These are phyloP conservation scores for Apostichopus japonicus DNA, from an alignment of 35 echinoderm and acorn worm species.

Conservation along the genomic window DNA sequence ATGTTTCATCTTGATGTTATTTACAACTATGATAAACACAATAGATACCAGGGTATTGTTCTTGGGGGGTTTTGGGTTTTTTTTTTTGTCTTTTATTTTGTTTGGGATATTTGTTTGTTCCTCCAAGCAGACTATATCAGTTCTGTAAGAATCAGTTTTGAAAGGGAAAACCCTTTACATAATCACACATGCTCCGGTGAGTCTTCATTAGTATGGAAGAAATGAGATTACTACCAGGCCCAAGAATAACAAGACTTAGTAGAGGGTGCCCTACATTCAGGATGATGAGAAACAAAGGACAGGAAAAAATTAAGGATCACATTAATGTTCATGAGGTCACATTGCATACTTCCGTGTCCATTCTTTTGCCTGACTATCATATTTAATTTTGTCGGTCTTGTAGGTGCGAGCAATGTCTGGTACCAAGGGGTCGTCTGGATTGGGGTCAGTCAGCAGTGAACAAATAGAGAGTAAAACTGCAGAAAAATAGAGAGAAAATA, in stretches of 20 bases:
- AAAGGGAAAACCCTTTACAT: conserved; percentile 7
- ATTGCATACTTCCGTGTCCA: conserved; percentile 93
- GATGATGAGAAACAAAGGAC: conserved; percentile 56
- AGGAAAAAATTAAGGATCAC: conserved; percentile 52
- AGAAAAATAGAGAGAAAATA: conserved; percentile 33
- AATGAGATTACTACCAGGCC: conserved; percentile 29
- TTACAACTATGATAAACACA: conserved; percentile 45
- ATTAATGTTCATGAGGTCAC: conserved; percentile 39
- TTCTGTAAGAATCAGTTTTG: conserved; percentile 1
- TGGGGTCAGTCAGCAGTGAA: conserved; percentile 94
- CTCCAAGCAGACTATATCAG: not conserved
- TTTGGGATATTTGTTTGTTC: not conserved
- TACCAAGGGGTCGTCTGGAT: conserved; percentile 94
- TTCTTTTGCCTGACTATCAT: conserved; percentile 75
- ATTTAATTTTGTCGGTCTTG: conserved; percentile 83
- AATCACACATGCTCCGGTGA: not conserved
- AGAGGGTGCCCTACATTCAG: conserved; percentile 21
- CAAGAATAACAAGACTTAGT: conserved; percentile 25
- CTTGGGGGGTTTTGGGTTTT: not conserved
- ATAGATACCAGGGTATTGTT: not conserved
- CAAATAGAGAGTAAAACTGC: conserved; percentile 97
- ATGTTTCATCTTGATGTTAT: conserved; percentile 7
- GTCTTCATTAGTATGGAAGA: conserved; percentile 25
- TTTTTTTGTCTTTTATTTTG: not conserved
- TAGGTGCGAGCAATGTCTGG: conserved; percentile 91